phyloP scores from a whole-genome alignment of 2,113 vertebrate genomes.

The Strix aluco region DNA sequence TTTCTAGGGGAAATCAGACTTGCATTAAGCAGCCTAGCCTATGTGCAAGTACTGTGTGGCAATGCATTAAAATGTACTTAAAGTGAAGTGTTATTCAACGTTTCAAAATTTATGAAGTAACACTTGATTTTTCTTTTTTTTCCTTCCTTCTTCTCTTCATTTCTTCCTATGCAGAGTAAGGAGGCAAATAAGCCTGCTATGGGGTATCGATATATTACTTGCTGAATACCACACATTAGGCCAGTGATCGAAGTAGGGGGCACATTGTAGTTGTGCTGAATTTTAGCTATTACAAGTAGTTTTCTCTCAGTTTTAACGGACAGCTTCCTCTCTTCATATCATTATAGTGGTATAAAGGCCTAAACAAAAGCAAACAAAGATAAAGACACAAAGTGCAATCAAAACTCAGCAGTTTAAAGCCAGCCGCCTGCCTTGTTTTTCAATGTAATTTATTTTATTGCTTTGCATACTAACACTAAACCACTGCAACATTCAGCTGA shows the following conservation, averaged over 20 bases:
- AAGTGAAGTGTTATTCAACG: neutral
- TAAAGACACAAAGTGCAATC: constrained; percentile 7
- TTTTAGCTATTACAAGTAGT: neutral
- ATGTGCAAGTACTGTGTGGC: neutral
- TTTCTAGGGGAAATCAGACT: neutral
- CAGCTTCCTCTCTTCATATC: neutral
- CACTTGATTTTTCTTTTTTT: neutral
- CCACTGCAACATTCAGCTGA: neutral
- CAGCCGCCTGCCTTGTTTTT: neutral
- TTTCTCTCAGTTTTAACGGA: neutral
- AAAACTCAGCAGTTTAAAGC: neutral
- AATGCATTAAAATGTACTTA: neutral
- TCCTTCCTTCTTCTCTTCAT: neutral
- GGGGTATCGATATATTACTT: neutral
- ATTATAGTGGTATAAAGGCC: neutral
- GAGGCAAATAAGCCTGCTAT: neutral
- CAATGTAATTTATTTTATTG: constrained; percentile 7
- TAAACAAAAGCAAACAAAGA: constrained; percentile 13
- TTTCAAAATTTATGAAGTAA: neutral
- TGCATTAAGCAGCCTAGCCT: neutral
- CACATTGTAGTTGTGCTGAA: accelerated
- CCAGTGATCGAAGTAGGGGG: neutral
- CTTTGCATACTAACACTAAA: neutral
- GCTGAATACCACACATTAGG: neutral
- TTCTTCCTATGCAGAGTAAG: neutral